Base-by-base conservation (phyloP, 2,888 invertebrate species). In the Drosophila kokeensis region DNA sequence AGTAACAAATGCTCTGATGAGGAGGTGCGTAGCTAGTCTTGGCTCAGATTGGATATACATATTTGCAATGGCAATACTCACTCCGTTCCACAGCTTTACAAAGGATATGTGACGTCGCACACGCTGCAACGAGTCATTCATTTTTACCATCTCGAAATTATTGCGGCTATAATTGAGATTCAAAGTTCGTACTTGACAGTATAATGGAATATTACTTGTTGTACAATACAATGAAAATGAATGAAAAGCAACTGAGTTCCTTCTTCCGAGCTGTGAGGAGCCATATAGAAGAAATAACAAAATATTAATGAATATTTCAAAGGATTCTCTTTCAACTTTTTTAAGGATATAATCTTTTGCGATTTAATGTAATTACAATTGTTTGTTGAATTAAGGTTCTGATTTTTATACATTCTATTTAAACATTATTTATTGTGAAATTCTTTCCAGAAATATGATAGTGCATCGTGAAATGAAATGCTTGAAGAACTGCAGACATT, bases 1-100 rank as follows among this genome's bases (percentile, higher is more conserved):
- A 68, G 18, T 45, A 78, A 50, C 78, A 78, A 0, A 30, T 0
- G 34, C 30, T 63, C 76, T 74, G 13, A 32, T 21, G n/a, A 13
- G 8, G 1, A 27, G n/a, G 24, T 10, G n/a, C 10, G 13, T n/a
- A 36, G 24, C 0, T 36, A 42, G 2, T 0, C 3, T 27, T n/a
- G 10, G n/a, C 4, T 4, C n/a, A 15, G 18, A 4, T 38, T 40
- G 13, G 1, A 27, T 1, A 55, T 55, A 27, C 0, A 55, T 55
- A 21, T n/a, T 21, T 24, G 6, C n/a, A 40, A n/a, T 40, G 4
- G n/a, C 40, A 40, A 4, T n/a, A 36, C 68, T 73, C 29, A 79
- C 79, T 4, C 21, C 29, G 24, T 66, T 66, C 29, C 34, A 21
- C 2, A 40, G 1, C 3, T 53, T 34, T 0, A 79, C 15, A 13